Evolutionary conservation across 2,113 vertebrate species (phyloP), one percentile per base, ranked within the genome.

Genomic region (Fulica atra): DNA sequence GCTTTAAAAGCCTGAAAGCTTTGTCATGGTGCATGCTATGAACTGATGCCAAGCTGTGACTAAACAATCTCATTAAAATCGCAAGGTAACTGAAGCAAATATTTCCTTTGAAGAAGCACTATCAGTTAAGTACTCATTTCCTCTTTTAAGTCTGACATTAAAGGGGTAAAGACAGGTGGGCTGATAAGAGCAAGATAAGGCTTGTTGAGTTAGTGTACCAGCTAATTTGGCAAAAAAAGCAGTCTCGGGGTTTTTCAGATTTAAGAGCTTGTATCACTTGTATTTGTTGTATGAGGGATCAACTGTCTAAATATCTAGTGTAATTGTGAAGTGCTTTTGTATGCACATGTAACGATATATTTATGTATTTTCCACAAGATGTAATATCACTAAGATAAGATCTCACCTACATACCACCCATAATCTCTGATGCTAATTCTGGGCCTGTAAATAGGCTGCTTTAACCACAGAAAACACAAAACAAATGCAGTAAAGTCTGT

Each of bases 71-170:
- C 84, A 89, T 96, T 96, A 96, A 96, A 96, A 96, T 82, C 7
- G 15, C 88, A 91, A 93, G 89, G 96, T 94, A 96, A 92, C 92
- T 74, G 96, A 95, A 95, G 94, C 94, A 96, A 94, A 83, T 94
- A 94, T 85, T 97, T 90, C 96, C 93, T 97, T 96, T 96, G 96
- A 97, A 96, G 93, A 95, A 83, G 88, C 90, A 87, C 81, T 89
- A 95, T 95, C 94, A 92, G 94, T 78, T 94, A 95, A 96, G 86
- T 85, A 13, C 81, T 96, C 81, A 92, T 95, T 97, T 97, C 96
- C 96, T 94, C 93, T 91, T 95, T 91, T 88, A 91, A 95, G 94
- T 57, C 63, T 83, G 69, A 93, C 70, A 94, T 97, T 96, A 96
- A 96, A 97, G 81, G 83, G 68, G 83, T 48, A 93, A 89, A 96